Evolutionary conservation across 2,888 invertebrate species (phyloP), one percentile per base, ranked within the genome.

Genomic region (Trichopoda pennipes): DNA sequence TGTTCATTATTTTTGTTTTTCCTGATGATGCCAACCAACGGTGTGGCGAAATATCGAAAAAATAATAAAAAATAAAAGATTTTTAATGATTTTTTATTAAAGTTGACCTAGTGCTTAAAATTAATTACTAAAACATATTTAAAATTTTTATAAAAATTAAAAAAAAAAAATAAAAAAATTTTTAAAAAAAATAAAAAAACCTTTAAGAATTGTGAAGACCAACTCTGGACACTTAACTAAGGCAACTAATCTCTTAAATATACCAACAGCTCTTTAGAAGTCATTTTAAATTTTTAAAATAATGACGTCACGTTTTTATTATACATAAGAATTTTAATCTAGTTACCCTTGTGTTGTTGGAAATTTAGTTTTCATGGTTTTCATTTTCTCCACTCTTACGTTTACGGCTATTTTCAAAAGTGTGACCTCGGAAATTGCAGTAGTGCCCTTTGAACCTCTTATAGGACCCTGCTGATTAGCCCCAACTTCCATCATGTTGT

Each of bases 351-450:
- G n/a, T 17, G 47, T 14, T 51, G 28, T 19, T 58, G 1, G 3
- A 38, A 38, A 0, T 32, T 63, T 72, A 21, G 0, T 38, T 28
- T 28, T 42, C 58, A 23, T 66, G 23, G 12, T 55, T 55, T 8
- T 32, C 49, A 21, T 12, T 47, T 28, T 76, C 44, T 21, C 44
- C 75, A 42, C 14, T 49, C 64, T 80, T 84, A 0, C 88, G 87
- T 78, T 89, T 90, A 72, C 90, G 90, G 63, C 90, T 90, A 63
- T 85, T 77, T 17, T 87, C 87, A 66, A 66, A 77, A 6, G 87
- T 89, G 75, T 90, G 90, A 7, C 90, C 90, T 7, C 89, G 87
- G 86, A 85, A 90, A 79, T 88, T 89, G 85, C 90, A 90, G 75
- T 86, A 85, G 69, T 64, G 10, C 75, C 64, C 61, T 75, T 74